Base-by-base conservation (phyloP, 2,797 vertebrate species). In the Rhinoraja longicauda region DNA sequence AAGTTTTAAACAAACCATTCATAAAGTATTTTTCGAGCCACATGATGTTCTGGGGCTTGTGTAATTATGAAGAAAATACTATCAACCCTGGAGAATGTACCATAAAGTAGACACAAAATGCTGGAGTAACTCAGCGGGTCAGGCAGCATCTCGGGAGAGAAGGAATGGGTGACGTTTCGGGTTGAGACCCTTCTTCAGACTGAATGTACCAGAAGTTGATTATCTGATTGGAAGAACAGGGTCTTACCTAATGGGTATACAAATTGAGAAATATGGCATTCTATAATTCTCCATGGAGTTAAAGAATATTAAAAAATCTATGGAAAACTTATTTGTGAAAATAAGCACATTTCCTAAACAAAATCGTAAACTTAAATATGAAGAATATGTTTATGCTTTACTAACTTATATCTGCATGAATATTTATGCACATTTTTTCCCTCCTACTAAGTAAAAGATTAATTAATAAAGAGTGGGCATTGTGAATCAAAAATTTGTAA, bases 1-100 rank as follows among this genome's bases (percentile, higher is more conserved):
- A 91, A 94, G 97, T 95, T 88, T 93, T 36, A 81, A 13, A 32
- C 57, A 62, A 62, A 70, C 7, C 12, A 36, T 64, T 93, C 67
- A 26, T 67, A 93, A 21, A 15, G 59, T 24, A 8, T 19, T 9
- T 5, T 57, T 17, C 36, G 53, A 45, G 17, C 12, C 7, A n/a
- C 26, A 21, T n/a, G 26, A 32, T 39, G 21, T 93, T 26, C 29
- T 93, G n/a, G 6, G 32, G 19, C 81, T 84, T 1, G 17, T 78
- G n/a, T 88, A 29, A 88, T 64, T 32, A 84, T 59, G n/a, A 76
- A 79, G 57, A 93, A 93, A 79, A 36, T 77, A 24, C 10, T 79
- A 21, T 45, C 53, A 67, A 17, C 19, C 26, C 73, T 36, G n/a
- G 73, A 62, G 75, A 64, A 62, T 36, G 12, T 79, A 59, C 75